Evolutionary conservation across 2,113 vertebrate genomes (phyloP).

Genomic region (Mesitornis unicolor): DNA sequence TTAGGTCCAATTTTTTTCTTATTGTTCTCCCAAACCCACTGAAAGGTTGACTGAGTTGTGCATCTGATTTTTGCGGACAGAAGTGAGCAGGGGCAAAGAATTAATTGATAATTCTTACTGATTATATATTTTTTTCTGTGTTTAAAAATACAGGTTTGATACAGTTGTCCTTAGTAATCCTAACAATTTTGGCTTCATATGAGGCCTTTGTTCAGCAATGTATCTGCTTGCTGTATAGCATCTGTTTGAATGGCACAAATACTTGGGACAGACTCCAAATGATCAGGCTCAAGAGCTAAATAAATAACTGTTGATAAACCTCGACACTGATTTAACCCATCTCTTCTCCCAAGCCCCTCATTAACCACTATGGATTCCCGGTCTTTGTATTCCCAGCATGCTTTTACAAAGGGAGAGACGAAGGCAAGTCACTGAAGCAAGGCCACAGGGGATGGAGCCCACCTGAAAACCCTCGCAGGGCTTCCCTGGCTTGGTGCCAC

Average conservation of each 20-base stretch:
- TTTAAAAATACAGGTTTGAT: slow-evolving; percentile 71
- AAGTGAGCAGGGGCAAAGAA: slow-evolving; percentile 75
- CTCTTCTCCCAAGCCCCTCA: not conserved
- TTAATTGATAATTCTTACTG: slow-evolving; percentile 81
- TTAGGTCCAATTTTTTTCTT: slow-evolving; percentile 84
- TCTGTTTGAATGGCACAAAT: not conserved
- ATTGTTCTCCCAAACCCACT: slow-evolving; percentile 83
- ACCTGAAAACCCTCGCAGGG: not conserved
- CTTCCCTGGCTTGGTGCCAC: not conserved
- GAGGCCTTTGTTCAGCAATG: slow-evolving; percentile 71
- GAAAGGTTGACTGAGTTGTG: slow-evolving; percentile 78
- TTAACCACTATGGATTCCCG: not conserved
- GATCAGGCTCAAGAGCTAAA: not conserved
- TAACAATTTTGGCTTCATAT: slow-evolving; percentile 66
- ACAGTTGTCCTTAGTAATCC: slow-evolving; percentile 68
- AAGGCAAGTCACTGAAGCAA: not conserved
- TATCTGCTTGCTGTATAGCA: not conserved
- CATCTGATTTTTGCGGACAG: slow-evolving; percentile 74
- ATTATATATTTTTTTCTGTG: slow-evolving; percentile 20
- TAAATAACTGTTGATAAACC: slow-evolving; percentile 34
- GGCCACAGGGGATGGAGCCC: not conserved
- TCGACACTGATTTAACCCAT: not conserved
- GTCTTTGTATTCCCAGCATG: not conserved
- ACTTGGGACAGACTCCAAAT: slow-evolving; percentile 15
- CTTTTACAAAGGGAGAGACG: not conserved